These are phyloP conservation scores for Noctua comes DNA, from an alignment of 2,888 invertebrate genomes.

Conservation along the genomic window DNA sequence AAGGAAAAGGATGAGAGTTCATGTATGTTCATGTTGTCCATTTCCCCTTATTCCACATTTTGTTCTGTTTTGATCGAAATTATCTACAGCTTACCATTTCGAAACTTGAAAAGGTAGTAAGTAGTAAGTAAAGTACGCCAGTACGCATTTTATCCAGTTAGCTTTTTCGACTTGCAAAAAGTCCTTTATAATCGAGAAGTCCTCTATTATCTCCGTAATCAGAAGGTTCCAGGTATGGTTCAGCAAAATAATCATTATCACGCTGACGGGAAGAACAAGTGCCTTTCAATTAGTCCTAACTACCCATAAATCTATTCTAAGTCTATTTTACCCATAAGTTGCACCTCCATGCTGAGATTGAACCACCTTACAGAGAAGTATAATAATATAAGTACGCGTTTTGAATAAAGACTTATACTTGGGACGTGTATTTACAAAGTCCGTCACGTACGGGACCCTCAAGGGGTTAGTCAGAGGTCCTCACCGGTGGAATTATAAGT, in stretches of 20 bases:
- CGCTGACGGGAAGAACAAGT: neutral
- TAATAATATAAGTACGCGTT: neutral
- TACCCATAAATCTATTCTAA: too few species aligned
- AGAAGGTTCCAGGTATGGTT: neutral
- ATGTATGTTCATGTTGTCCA: neutral
- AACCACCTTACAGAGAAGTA: neutral
- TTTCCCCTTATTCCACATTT: neutral
- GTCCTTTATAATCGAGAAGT: neutral
- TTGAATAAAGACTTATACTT: neutral
- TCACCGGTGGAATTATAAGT: slow-evolving; percentile 9
- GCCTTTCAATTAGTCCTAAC: neutral
- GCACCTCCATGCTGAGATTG: neutral
- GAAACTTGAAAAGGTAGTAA: neutral
- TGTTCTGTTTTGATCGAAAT: neutral
- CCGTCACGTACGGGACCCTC: slow-evolving; percentile 28
- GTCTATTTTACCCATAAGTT: neutral
- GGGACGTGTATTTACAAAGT: slow-evolving; percentile 10
- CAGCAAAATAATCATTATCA: neutral
- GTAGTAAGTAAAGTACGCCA: too few species aligned
- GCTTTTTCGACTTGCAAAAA: neutral
- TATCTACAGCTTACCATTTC: neutral
- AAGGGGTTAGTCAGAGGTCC: slow-evolving; percentile 12
- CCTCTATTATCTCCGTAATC: neutral
- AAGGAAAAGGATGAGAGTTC: neutral
- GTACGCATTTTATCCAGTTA: neutral